Base-by-base conservation (phyloP, 1,140 invertebrate genomes). In the Pentalonia nigronervosa region DNA sequence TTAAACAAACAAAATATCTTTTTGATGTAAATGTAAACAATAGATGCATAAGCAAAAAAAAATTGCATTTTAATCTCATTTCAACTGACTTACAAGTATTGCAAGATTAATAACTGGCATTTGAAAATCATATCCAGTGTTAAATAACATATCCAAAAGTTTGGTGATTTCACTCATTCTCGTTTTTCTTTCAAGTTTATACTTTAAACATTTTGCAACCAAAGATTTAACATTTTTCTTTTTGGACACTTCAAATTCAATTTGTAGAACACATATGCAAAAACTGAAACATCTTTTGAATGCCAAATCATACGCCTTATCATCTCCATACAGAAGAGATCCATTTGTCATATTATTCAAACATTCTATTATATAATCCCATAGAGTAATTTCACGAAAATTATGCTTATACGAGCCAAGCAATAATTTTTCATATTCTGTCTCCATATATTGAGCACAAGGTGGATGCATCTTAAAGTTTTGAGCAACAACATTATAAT, bases 71-170 rank as follows among this genome's bases (percentile, higher is more conserved):
- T 41, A 41, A 60, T 25, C 23, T 90, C 14, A 90, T 41, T 25
- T 25, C 3, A 84, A 84, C 9, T 91, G 21, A n/a, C 30, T 83
- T 50, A 91, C 34, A 36, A 91, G 67, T 83, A 83, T 9, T 23
- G 90, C 90, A 20, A 91, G 60, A 50, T 91, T 3, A 1, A 91
- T 50, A 76, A 91, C 23, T 34, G 41, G 41, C 45, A 81, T 50
- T 91, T 81, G 60, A 48, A 91, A n/a, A 91, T 91, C n/a, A 91
- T 50, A 81, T 30, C 90, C 67, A 23, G 90, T 91, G 8, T 76
- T 47, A 48, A 83, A 48, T 81, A 81, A 36, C 60, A 1, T 81
- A 34, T 91, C 60, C 17, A 91, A 47, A 34, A 91, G 60, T 91
- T 50, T 91, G 50, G 0, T 81, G 3, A 91, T 91, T 11, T 83